Evolutionary conservation across 2,113 vertebrate species (phyloP), one percentile per base, ranked within the genome.

Genomic region (Apistogramma diplotaenia): DNA sequence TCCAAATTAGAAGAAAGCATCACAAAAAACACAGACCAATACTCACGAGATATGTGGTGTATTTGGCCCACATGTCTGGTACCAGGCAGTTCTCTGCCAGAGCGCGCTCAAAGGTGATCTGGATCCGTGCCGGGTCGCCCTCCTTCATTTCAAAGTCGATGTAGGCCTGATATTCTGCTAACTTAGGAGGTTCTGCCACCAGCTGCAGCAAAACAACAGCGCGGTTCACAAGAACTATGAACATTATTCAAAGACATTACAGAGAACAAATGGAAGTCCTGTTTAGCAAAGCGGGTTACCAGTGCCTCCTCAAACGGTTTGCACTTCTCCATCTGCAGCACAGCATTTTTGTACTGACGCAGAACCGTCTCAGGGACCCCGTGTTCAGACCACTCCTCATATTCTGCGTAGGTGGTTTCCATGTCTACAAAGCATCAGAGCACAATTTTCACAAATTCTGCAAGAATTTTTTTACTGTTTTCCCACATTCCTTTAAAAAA

Each of bases 81-180:
- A 99, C 98, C 2, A 99, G 95, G 93, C 98, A 99, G 94, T 99
- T 99, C 89, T 99, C 98, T 0, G 94, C 96, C 90, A 99, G 88
- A 33, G 98, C 95, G 3, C 98, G 96, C 94, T 99, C 98, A 6
- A 96, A 99, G 81, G 95, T 96, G 25, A 97, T 89, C 94, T 99
- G 98, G 77, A 99, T 94, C 5, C 98, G 96, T 49, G 97, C 96
- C 3, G 98, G 98, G 85, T 99, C 98, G 0, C 97, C 98, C 5
- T 95, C 94, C 89, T 98, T 99, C 82, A 96, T 92, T 82, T 99
- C 98, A 78, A 96, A 98, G 78, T 98, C 96, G 1, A 99, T 97
- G 92, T 99, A 99, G 3, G 95, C 88, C 91, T 99, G 98, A 81
- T 99, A 99, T 79, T 99, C 98, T 0, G 96, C 94, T 79, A 99